Evolutionary conservation across 1,140 invertebrate genomes (phyloP), one percentile per base, ranked within the genome.

Genomic region (Macrostomum lignano): DNA sequence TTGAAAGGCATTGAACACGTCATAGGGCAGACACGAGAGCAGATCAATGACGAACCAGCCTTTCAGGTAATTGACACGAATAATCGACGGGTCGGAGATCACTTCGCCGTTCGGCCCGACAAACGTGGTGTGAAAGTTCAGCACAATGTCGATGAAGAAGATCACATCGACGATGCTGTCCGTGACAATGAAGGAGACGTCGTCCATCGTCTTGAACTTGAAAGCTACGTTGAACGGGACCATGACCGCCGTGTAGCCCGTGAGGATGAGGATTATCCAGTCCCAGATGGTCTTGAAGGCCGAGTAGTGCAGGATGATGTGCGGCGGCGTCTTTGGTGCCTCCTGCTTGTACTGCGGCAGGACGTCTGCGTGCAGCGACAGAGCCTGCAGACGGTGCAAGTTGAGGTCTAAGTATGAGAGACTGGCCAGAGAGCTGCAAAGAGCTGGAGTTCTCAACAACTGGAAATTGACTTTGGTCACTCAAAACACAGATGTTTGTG

Each of bases 191-290:
- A 96, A 67, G 38, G 75, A 79, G 29, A 96, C 79, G 58, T 93
- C 84, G 61, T 96, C 91, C 58, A 82, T 84, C 36, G 81, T 91
- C 64, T 94, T 94, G 62, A 91, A 93, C 63, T 91, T 91, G 67
- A 96, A 96, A 49, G 91, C 84, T 46, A 94, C 86, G 63, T 98
- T 96, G 66, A 91, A 98, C 36, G 91, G 91, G 44, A 98, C 91
- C 78, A 98, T 96, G 57, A 98, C 88, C 52, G 91, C 86, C 37
- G 91, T 98, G 67, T 98, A 98, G 67, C 96, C 96, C 41, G 91
- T 98, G 47, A 98, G 69, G 64, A 81, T 84, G 36, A 96, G 68
- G 55, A 98, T 98, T 51, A 94, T 77, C 88, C 88, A 98, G 64
- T 96, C 88, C 86, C 88, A 98, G 49, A 84, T 81, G 40, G 82